A percentile compares a stretch with the other conserved stretches of the same genome.
Evolutionary conservation across 2,113 vertebrate species (phyloP).

Genomic region (Cephalopterus ornatus): DNA sequence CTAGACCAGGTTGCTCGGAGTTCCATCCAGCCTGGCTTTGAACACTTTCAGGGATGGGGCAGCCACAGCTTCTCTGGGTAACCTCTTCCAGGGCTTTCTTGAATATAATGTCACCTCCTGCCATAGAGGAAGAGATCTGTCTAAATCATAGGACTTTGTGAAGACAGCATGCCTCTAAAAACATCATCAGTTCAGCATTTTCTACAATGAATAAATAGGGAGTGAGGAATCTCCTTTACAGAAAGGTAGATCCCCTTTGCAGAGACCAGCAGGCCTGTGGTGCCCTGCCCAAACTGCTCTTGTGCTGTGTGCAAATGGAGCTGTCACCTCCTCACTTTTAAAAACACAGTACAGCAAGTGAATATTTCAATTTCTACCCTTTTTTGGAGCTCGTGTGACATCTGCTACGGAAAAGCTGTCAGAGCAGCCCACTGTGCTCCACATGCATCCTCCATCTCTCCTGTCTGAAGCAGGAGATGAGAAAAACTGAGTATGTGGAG

Average conservation of each 20-base stretch:
- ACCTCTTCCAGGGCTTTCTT: neutral
- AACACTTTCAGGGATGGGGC: neutral
- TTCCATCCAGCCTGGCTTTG: neutral
- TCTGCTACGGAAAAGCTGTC: neutral
- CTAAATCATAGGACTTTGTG: neutral
- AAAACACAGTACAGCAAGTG: neutral
- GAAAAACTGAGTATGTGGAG: accelerated
- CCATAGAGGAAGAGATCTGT: neutral
- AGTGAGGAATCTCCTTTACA: neutral
- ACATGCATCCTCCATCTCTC: neutral
- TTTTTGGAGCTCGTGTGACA: neutral
- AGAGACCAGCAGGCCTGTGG: neutral
- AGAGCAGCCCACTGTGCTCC: neutral
- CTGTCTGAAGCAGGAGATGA: neutral
- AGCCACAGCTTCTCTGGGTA: neutral
- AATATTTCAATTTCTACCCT: neutral
- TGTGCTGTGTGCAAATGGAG: neutral
- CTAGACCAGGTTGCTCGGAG: neutral
- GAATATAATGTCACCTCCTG: neutral
- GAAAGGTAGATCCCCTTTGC: neutral
- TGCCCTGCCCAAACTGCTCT: neutral
- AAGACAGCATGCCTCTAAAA: neutral
- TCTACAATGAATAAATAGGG: neutral
- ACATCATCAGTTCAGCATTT: neutral
- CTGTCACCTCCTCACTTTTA: neutral